phyloP scores from a whole-genome alignment of 2,113 vertebrate genomes.

The Elanus axillaris region DNA sequence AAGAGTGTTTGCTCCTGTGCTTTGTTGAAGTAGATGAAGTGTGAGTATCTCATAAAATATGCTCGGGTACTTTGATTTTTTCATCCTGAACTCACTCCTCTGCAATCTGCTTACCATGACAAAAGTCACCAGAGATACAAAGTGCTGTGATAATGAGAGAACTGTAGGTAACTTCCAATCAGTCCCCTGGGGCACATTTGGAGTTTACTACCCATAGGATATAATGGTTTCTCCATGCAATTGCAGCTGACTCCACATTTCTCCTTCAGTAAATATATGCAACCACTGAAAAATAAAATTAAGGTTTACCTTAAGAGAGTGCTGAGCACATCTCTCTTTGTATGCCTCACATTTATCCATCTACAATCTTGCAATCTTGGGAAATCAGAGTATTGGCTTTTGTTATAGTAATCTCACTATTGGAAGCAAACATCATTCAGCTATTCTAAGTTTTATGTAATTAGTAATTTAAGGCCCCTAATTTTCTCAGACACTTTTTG shows the following conservation, averaged over 20 bases:
- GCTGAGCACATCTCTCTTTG: background rate
- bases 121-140: conserved; percentile 28
- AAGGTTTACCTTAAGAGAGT: conserved; percentile 17
- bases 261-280: conserved; percentile 34
- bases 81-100: background rate
- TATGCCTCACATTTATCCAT: background rate
- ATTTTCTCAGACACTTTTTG: conserved; percentile 51
- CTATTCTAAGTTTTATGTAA: conserved; percentile 41
- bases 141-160: conserved; percentile 52
- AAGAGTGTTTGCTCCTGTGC: background rate
- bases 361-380: background rate
- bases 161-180: conserved; percentile 25
- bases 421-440: conserved; percentile 15
- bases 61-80: background rate
- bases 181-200: conserved; percentile 33
- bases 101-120: conserved; percentile 44
- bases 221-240: background rate
- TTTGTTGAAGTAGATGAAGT: background rate
- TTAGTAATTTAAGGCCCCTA: conserved; percentile 60
- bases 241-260: conserved; percentile 20
- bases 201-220: conserved; percentile 47
- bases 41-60: background rate
- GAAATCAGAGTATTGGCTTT: conserved; percentile 14
- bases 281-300: conserved; percentile 26
- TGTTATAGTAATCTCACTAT: background rate